Evolutionary conservation across 53 echinoderm and acorn worm genomes (phyloP), one percentile per base, ranked within the genome.

Genomic region (Antedon mediterranea): DNA sequence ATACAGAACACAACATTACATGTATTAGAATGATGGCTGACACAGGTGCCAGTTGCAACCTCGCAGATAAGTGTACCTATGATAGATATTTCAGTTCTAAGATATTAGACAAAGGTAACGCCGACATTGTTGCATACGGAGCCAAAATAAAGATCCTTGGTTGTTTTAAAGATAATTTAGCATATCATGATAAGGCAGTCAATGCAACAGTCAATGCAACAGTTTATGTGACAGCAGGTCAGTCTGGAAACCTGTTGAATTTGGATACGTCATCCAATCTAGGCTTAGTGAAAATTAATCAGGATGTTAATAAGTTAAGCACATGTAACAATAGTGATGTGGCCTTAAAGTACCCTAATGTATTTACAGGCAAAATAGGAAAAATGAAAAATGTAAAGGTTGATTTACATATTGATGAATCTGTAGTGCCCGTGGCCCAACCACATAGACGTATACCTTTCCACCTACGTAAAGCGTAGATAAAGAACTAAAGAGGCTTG

Each of bases 361-460:
- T 41, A 41, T 41, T 41, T 41, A 5, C 41, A 41, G 41, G 74
- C 28, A 71, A 78, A 30, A 23, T 79, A 15, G 76, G 82, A 3
- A 83, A 83, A 73, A 71, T 83, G 6, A 34, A n/a, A 23, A 76
- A 71, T 6, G 32, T 82, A 32, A 33, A 32, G 70, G 79, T 70
- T 30, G 57, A 34, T 28, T 34, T 86, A 0, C 71, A 82, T 31
- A 57, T 80, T 8, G 71, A 78, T 42, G 18, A 43, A 7, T 43
- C 32, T 0, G 72, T 86, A 18, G 37, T 41, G 26, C 82, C 79
- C 28, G 79, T 86, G 7, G 86, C 76, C n/a, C 86, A 86, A 75
- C 82, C 71, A 32, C 77, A 73, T 76, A 75, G 89, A 18, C 75
- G 89, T 42, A 85, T 89, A 32, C 89, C 89, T 6, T 89, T 89